These are phyloP conservation scores for Pygmarrhopalites habei DNA, from an alignment of 1,140 invertebrate genomes.

Conservation along the genomic window DNA sequence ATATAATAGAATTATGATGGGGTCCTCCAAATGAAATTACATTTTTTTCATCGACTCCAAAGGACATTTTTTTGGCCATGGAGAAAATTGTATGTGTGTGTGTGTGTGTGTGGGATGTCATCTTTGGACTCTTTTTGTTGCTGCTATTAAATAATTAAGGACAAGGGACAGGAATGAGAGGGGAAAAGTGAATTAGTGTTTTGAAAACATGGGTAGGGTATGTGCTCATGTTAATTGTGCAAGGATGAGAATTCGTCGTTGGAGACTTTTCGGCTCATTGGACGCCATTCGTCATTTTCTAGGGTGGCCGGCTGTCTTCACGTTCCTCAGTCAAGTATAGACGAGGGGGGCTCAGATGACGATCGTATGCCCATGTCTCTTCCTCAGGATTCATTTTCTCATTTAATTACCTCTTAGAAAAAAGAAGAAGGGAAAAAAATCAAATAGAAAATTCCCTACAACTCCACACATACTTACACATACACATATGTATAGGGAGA, in stretches of 20 bases:
- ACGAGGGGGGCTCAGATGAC: no score
- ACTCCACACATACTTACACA: background rate
- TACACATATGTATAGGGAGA: background rate
- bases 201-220: slow-evolving; percentile 1
- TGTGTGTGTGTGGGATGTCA: no score
- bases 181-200: slow-evolving; percentile 4
- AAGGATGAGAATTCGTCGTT: slow-evolving; percentile 10
- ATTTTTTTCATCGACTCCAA: no score
- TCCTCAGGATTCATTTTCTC: background rate
- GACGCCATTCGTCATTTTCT: slow-evolving; percentile 31
- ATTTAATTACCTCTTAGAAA: background rate
- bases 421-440: background rate
- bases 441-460: background rate
- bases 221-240: background rate
- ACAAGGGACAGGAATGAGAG: no score
- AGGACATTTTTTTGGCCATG: no score
- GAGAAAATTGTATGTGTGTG: no score
- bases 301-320: slow-evolving; percentile 30
- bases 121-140: no score
- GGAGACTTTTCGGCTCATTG: slow-evolving; percentile 35
- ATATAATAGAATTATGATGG: no score
- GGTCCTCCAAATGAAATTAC: no score
- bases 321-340: no score
- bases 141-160: no score
- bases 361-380: no score